These are phyloP conservation scores for Pyrocephalus nanus DNA, from an alignment of 2,797 vertebrate genomes.

Conservation along the genomic window DNA sequence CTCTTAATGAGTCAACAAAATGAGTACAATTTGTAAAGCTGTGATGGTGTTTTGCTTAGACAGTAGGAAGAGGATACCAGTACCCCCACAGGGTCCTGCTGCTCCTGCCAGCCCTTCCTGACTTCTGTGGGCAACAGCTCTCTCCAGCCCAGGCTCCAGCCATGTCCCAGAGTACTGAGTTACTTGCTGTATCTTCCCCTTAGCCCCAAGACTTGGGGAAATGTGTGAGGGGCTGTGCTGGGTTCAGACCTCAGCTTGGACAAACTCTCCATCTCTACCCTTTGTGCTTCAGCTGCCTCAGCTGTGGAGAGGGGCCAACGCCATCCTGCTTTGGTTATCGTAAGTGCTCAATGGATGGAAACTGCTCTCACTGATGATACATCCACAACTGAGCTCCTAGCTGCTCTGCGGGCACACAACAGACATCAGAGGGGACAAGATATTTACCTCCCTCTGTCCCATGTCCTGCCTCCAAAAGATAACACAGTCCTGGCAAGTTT, in stretches of 20 bases:
- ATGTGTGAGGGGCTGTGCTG: neutral
- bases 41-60: neutral
- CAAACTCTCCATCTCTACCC: neutral
- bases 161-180: neutral
- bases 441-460: neutral
- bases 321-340: neutral
- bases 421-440: neutral
- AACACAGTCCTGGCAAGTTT: neutral
- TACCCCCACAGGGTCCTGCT: rapidly evolving
- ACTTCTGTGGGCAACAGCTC: neutral
- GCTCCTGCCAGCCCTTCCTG: neutral
- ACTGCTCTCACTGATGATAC: neutral
- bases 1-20: neutral
- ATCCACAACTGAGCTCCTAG: neutral
- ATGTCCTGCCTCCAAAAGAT: neutral
- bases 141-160: neutral
- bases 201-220: neutral
- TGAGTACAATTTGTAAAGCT: neutral
- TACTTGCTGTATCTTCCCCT: neutral
- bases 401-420: neutral
- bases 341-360: neutral
- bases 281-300: neutral
- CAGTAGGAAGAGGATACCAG: neutral
- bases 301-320: neutral
- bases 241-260: neutral